phyloP scores from a whole-genome alignment of 2,888 invertebrate genomes.

The Bimastos eiseni region DNA sequence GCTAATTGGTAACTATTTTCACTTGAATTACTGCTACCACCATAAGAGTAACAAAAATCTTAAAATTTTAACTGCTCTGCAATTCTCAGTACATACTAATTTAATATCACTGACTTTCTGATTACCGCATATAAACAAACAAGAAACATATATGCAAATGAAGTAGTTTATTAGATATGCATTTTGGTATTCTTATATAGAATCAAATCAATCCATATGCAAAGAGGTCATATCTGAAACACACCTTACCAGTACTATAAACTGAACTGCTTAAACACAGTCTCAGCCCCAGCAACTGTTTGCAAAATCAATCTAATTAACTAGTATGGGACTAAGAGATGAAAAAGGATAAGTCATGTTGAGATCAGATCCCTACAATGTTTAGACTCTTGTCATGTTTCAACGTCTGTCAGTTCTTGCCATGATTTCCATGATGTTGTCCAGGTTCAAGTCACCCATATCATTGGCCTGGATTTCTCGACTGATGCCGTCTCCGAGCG shows the following conservation, averaged over 20 bases:
- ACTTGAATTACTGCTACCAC: too few relatives aligned
- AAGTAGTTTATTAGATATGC: background rate
- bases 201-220: background rate
- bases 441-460: conserved; percentile 72
- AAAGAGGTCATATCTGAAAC: background rate
- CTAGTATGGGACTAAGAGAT: background rate
- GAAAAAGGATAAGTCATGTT: background rate
- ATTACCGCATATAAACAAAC: background rate
- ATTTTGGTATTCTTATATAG: background rate
- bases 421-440: conserved; percentile 48
- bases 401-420: conserved; percentile 9
- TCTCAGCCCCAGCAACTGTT: background rate
- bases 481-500: conserved; percentile 86
- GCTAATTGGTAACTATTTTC: too few relatives aligned
- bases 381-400: background rate
- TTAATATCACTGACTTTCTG: background rate
- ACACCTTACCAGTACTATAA: background rate
- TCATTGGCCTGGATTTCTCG: conserved; percentile 95
- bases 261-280: background rate
- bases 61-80: too few relatives aligned
- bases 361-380: background rate
- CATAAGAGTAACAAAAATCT: too few relatives aligned
- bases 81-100: background rate
- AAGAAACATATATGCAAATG: background rate
- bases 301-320: background rate